Evolutionary conservation across 1,140 invertebrate species (phyloP), one percentile per base, ranked within the genome.

Genomic region (Eueides isabella): DNA sequence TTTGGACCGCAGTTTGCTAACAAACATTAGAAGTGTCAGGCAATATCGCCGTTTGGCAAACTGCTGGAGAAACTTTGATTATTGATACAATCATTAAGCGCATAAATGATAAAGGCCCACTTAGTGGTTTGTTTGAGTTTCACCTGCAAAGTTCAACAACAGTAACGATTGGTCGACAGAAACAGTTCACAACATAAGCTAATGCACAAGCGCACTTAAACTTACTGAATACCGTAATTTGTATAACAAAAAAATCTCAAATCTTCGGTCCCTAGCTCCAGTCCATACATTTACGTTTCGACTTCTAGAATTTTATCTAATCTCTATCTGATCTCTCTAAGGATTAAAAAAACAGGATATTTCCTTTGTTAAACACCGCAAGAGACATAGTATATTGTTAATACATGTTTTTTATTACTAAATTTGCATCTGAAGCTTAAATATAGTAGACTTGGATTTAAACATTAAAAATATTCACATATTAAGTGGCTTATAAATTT

Each of bases 1-100:
- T 76, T 62, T 73, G 48, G 55, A 74, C 31, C 30, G 71, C 33
- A 74, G 75, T 81, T 77, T 67, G 75, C 65, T 72, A 69, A 75
- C 80, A 72, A 81, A 75, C 70, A 75, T 29, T 69, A 14, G 35
- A 68, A 71, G 75, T 73, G 75, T 63, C 77, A 71, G 67, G 71
- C 65, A 66, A 79, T 74, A 77, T 66, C 72, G 41, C 44, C 63
- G 61, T 79, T 71, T 64, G 44, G 64, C 61, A 35, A 69, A 65
- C 68, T 48, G 38, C 62, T 62, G n/a, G 70, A 63, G 69, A 75
- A 78, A 78, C 76, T 80, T 77, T 70, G 70, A 72, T 74, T 68
- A 67, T 64, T 65, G 72, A 67, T 68, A 68, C 69, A 63, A 70
- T 71, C 48, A 55, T 68, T 73, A 38, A 76, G 29, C 28, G 38